Percentiles rank a stretch among this genome's conserved stretches.
phyloP scores from a whole-genome alignment of 1,140 invertebrate species.

The Samia ricini region DNA sequence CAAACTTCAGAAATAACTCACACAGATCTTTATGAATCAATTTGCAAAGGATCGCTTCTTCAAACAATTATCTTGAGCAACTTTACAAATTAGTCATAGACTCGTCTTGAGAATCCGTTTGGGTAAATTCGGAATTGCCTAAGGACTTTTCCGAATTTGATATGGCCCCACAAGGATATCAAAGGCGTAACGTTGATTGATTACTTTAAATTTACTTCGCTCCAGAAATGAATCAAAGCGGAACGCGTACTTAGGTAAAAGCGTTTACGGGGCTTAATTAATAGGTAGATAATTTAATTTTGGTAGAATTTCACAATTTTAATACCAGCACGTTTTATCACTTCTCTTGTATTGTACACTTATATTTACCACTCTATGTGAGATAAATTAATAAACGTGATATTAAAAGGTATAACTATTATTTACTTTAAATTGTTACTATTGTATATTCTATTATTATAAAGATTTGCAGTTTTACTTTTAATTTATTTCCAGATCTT shows the following conservation, averaged over 20 bases:
- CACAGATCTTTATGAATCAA: neutral
- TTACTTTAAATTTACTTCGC: conserved; percentile 19
- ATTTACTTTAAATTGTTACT: no score
- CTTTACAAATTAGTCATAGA: conserved; percentile 2
- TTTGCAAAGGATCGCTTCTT: conserved; percentile 1
- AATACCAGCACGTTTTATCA: neutral
- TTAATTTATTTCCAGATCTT: neutral
- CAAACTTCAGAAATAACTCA: neutral
- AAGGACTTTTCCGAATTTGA: neutral
- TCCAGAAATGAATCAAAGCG: conserved; percentile 16
- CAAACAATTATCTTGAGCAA: neutral
- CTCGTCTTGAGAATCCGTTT: conserved; percentile 18
- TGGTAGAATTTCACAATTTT: neutral
- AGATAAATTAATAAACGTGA: no score
- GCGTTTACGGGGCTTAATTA: conserved; percentile 16
- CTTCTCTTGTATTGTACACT: neutral
- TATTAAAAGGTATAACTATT: no score
- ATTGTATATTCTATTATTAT: neutral
- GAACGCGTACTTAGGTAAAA: conserved; percentile 16
- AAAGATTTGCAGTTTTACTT: neutral
- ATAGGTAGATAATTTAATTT: neutral
- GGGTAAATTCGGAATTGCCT: neutral
- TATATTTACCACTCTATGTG: neutral
- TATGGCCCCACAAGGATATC: conserved; percentile 23
- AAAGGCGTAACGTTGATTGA: conserved; percentile 28